Conservation (phyloP, 2,888 invertebrate genomes). For the Oeneis ivallda region DNA sequence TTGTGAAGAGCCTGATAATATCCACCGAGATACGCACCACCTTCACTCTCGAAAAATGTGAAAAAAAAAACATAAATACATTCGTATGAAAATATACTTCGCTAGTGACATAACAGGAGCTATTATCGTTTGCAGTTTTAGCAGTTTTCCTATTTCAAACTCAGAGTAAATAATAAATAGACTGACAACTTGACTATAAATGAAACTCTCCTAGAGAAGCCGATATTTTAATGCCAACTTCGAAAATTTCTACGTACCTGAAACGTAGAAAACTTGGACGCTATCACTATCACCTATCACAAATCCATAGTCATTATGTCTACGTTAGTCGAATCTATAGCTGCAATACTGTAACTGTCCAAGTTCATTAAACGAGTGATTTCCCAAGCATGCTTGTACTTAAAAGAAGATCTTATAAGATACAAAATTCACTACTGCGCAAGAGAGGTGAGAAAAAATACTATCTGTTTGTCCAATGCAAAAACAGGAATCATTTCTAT, state of each 20-base stretch:
- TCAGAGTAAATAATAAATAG: neutral
- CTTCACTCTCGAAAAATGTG: constrained; percentile 13
- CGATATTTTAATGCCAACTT: neutral
- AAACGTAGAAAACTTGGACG: no score
- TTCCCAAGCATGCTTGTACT: no score
- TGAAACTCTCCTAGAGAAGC: neutral
- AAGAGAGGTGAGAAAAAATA: no score
- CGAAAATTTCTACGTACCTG: no score
- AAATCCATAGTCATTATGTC: no score
- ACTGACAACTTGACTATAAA: neutral
- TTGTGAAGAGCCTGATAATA: constrained; percentile 60
- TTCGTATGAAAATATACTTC: constrained; percentile 17
- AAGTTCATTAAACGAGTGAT: no score
- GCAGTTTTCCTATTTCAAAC: neutral
- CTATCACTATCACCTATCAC: no score
- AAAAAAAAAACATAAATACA: constrained; percentile 20
- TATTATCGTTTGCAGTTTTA: constrained; percentile 16
- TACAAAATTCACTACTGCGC: no score
- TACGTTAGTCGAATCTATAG: no score
- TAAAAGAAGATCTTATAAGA: no score
- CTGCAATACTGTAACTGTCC: no score
- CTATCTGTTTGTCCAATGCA: no score
- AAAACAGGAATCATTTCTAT: neutral
- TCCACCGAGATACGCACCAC: constrained; percentile 62
- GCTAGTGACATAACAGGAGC: neutral